A percentile compares a stretch with the other conserved stretches of the same genome.
phyloP scores from a whole-genome alignment of 2,113 vertebrate species.

The Typhlomys cinereus region DNA sequence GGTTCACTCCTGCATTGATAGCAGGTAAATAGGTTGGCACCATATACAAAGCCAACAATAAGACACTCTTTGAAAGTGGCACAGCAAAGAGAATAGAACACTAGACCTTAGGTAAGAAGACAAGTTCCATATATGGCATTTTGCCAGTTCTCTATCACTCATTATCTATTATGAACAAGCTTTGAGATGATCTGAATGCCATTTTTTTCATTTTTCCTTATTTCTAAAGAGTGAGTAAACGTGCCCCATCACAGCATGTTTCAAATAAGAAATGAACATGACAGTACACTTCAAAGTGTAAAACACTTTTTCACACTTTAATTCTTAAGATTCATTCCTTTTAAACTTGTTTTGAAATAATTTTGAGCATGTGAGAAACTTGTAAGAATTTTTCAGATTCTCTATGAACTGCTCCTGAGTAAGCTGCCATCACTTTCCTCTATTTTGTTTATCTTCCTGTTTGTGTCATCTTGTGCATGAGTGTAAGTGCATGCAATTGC shows the following conservation, averaged over 20 bases:
- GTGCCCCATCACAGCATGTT: not conserved
- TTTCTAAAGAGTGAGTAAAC: slow-evolving; percentile 46
- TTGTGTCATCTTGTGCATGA: not conserved
- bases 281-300: slow-evolving; percentile 5
- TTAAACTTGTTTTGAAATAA: slow-evolving; percentile 4
- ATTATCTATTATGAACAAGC: not conserved
- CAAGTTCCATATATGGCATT: not conserved
- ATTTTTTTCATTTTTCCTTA: slow-evolving; percentile 12
- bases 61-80: not conserved
- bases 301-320: slow-evolving; percentile 19
- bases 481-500: not conserved
- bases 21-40: too few relatives aligned
- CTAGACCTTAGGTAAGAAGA: not conserved
- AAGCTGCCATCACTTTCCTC: not conserved
- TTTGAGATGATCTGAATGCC: not conserved
- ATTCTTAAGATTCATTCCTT: not conserved
- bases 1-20: too few relatives aligned
- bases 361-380: not conserved
- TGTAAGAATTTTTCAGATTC: slow-evolving; percentile 7
- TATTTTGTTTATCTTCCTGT: not conserved
- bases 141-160: not conserved
- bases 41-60: not conserved
- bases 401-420: not conserved
- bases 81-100: not conserved
- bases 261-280: slow-evolving; percentile 23